phyloP scores from a whole-genome alignment of 2,888 invertebrate genomes.

The Siphonodentalium dalli region DNA sequence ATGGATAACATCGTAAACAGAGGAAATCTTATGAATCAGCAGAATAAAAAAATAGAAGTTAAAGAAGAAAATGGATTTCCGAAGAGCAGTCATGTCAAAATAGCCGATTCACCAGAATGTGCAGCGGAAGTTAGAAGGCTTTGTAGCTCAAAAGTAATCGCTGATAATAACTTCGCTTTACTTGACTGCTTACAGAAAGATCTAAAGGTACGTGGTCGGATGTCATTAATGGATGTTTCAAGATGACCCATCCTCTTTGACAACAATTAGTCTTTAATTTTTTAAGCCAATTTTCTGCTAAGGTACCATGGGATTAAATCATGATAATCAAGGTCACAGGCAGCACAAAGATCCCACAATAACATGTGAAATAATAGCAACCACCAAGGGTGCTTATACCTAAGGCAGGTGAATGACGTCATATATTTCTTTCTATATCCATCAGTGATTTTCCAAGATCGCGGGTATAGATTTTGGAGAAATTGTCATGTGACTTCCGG shows the following conservation, averaged over 20 bases:
- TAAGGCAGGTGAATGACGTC: too few relatives aligned
- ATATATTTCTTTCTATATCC: too few relatives aligned
- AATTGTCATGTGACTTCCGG: too few relatives aligned
- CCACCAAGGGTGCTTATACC: too few relatives aligned
- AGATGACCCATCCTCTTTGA: neutral
- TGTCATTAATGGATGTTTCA: too few relatives aligned
- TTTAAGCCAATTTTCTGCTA: neutral
- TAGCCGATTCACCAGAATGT: slow-evolving; percentile 52
- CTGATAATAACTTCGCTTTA: slow-evolving; percentile 65
- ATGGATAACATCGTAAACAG: too few relatives aligned
- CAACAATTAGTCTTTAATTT: neutral
- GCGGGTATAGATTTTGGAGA: too few relatives aligned
- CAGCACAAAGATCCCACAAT: neutral
- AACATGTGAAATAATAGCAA: neutral
- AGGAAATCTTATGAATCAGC: too few relatives aligned
- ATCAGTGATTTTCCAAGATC: too few relatives aligned
- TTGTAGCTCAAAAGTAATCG: slow-evolving; percentile 40
- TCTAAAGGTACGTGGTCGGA: slow-evolving; percentile 28
- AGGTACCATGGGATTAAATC: neutral
- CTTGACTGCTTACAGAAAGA: slow-evolving; percentile 76
- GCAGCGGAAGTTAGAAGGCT: slow-evolving; percentile 47
- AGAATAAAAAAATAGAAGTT: too few relatives aligned
- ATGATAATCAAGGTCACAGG: neutral
- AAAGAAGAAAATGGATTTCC: too few relatives aligned
- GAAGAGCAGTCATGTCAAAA: slow-evolving; percentile 33